Base-by-base conservation (phyloP, 2,797 vertebrate genomes). In the Gallinago solitaria region DNA sequence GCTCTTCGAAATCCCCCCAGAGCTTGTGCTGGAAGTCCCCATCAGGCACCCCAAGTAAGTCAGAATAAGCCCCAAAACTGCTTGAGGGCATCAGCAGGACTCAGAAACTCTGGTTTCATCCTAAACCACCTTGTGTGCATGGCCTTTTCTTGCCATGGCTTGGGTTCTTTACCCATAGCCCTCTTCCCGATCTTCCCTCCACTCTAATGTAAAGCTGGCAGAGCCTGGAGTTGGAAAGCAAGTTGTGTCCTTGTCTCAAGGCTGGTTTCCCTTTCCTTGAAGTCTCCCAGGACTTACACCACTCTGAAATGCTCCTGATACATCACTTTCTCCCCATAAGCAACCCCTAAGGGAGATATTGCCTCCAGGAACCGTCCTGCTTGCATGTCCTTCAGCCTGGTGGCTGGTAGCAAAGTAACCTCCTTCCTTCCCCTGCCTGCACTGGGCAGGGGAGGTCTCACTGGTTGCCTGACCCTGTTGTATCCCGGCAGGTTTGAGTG, bases 21-120 rank as follows among this genome's bases (percentile, higher is more conserved):
- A 99, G 97, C 98, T 99, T 5, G 98, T 99, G 92, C 96, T 99
- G 97, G 99, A 99, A 98, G 99, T 99, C 80, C 98, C 98, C 43
- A 99, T 99, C 97, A 98, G 98, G 41, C 99, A 99, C 76, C 99
- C 99, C 80, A 99, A 99, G 99, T 99, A 98, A 99, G 99, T 98
- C 37, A 28, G 61, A 90, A 35, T 32, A 21, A 24, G 16, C 28
- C 57, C 35, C 8, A 3, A 12, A 64, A 17, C 54, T 28, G 24
- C 33, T 25, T 0, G 0, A 57, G 50, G 27, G 39, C 12, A 13
- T 6, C n/a, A 33, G 37, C 10, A 35, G 41, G 27, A 18, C 50
- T 48, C 20, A 45, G 43, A 6, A 60, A 11, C 39, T 37, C 50
- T 6, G 13, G 3, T 33, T 39, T 56, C 60, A 41, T 15, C 14